These are phyloP conservation scores for Aradophagus sp. DNA, from an alignment of 1,140 invertebrate species.

Conservation along the genomic window DNA sequence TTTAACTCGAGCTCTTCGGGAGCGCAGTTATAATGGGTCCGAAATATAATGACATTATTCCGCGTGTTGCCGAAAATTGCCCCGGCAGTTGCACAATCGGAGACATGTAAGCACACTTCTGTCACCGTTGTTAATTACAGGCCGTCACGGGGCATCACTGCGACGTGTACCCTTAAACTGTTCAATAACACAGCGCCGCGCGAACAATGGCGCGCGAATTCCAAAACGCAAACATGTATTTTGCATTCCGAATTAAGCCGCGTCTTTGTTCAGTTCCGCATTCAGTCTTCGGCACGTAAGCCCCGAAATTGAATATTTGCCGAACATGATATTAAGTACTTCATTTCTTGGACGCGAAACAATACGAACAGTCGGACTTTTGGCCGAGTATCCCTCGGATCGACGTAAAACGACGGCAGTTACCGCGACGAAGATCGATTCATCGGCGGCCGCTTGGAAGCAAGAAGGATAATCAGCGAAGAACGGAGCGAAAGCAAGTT, in stretches of 20 bases:
- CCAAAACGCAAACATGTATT: conserved; percentile 11
- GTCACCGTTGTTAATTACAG: no score
- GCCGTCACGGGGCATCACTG: no score
- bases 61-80: no score
- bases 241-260: conserved; percentile 12
- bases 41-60: no score
- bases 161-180: no score
- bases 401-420: no score
- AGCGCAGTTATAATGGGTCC: no score
- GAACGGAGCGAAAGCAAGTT: conserved; percentile 18
- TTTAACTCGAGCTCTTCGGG: no score
- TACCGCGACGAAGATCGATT: not conserved
- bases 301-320: conserved; percentile 26
- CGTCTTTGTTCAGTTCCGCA: conserved; percentile 2
- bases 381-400: no score
- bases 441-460: conserved; percentile 11
- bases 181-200: no score
- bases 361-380: not conserved
- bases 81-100: no score
- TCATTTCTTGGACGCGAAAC: conserved; percentile 2
- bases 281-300: conserved; percentile 2
- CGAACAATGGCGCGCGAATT: not conserved
- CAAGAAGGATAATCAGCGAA: conserved; percentile 25
- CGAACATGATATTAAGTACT: conserved; percentile 18
- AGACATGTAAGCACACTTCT: no score